Evolutionary conservation across 2,888 invertebrate genomes (phyloP).

Genomic region (Limulus polyphemus): DNA sequence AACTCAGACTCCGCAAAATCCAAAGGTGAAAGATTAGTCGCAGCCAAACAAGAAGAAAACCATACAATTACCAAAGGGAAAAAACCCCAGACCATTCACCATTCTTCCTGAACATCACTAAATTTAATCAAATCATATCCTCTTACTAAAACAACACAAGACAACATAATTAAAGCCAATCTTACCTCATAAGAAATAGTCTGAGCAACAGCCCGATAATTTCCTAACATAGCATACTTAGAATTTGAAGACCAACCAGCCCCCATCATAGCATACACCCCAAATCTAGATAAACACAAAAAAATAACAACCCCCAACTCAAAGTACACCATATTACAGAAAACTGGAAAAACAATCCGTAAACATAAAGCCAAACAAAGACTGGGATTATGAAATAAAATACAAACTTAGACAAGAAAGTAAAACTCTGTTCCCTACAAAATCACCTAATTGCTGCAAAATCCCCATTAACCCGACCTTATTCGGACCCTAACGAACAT

Average conservation of each 20-base stretch:
- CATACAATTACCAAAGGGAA: constrained; percentile 47
- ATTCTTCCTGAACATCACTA: constrained; percentile 41
- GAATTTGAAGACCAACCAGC: constrained; percentile 58
- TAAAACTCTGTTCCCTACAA: constrained; percentile 39
- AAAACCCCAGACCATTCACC: constrained; percentile 47
- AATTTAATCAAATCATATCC: constrained; percentile 45
- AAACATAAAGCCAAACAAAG: too few relatives aligned
- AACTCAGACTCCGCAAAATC: constrained; percentile 59
- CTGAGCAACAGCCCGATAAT: constrained; percentile 54
- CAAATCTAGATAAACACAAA: constrained; percentile 50
- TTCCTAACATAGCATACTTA: constrained; percentile 56
- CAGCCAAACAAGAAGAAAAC: constrained; percentile 50
- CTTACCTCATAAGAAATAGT: constrained; percentile 65
- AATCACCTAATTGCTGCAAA: constrained; percentile 57
- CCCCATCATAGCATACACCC: constrained; percentile 51
- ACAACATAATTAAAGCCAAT: constrained; percentile 52
- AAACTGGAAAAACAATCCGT: constrained; percentile 45
- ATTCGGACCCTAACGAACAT: constrained; percentile 60
- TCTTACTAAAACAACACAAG: constrained; percentile 46
- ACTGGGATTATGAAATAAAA: too few relatives aligned
- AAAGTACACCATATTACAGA: constrained; percentile 45
- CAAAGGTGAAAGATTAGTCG: constrained; percentile 60
- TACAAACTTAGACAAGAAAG: too few relatives aligned
- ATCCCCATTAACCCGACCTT: constrained; percentile 51
- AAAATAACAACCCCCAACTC: constrained; percentile 51